phyloP scores from a whole-genome alignment of 1,140 invertebrate species.

The Papilio xuthus region DNA sequence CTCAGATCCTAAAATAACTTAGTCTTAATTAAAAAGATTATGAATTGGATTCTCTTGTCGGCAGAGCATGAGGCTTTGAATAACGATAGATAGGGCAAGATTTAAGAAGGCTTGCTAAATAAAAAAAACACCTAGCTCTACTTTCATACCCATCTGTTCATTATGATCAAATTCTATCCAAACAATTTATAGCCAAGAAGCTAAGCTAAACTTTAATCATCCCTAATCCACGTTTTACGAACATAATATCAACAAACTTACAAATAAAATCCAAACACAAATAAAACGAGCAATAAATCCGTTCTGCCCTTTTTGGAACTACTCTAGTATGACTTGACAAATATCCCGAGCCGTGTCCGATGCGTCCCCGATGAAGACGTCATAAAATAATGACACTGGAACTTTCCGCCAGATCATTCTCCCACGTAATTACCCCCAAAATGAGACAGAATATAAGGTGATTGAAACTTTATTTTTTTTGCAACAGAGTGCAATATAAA shows the following conservation, averaged over 20 bases:
- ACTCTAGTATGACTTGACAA: constrained; percentile 54
- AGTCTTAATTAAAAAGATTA: no score
- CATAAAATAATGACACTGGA: constrained; percentile 75
- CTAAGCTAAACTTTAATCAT: background rate
- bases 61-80: no score
- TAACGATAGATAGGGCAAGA: no score
- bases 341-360: constrained; percentile 63
- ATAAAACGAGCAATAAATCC: constrained; percentile 48
- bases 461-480: constrained; percentile 10
- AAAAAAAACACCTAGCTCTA: no score
- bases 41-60: no score
- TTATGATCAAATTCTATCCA: background rate
- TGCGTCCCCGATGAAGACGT: constrained; percentile 66
- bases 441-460: constrained; percentile 35
- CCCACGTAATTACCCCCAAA: constrained; percentile 55
- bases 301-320: constrained; percentile 53
- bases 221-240: background rate
- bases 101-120: no score
- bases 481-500: constrained; percentile 22
- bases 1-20: no score
- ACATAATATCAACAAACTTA: constrained; percentile 33
- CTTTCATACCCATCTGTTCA: no score
- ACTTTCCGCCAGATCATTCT: constrained; percentile 64
- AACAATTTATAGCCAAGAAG: background rate
- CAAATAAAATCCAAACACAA: constrained; percentile 44